phyloP scores from a whole-genome alignment of 2,797 vertebrate genomes.

The Bradypodion pumilum region DNA sequence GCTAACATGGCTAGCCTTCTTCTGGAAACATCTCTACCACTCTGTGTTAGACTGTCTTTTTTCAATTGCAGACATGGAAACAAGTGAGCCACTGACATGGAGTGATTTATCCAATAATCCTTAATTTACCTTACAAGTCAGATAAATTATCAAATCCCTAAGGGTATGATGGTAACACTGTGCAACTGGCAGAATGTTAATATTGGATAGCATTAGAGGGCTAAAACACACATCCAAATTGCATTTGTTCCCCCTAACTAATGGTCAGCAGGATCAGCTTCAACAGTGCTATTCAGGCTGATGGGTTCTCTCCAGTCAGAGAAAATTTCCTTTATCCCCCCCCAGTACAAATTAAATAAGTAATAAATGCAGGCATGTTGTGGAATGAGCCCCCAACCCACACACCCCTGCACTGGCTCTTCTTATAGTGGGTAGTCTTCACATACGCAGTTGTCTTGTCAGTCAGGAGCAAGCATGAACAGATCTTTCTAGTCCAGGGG shows the following conservation, averaged over 20 bases:
- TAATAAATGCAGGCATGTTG: neutral
- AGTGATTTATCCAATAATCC: neutral
- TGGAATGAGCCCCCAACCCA: too few species aligned
- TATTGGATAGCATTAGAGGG: neutral
- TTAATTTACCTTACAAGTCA: neutral
- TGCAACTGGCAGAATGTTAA: neutral
- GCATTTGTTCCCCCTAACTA: neutral
- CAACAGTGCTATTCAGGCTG: neutral
- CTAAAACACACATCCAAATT: neutral
- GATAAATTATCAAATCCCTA: neutral
- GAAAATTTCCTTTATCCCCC: neutral
- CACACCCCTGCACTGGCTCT: too few species aligned
- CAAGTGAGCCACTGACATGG: too few species aligned
- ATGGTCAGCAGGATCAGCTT: neutral
- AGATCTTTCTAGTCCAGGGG: too few species aligned
- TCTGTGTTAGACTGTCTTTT: neutral
- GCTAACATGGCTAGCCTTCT: too few species aligned
- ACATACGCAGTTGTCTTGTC: neutral
- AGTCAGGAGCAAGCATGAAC: too few species aligned
- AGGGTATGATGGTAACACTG: neutral
- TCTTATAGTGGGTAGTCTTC: neutral
- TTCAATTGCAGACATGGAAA: neutral
- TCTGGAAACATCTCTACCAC: neutral
- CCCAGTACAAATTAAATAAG: neutral
- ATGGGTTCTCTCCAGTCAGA: neutral